Conservation (phyloP, 2,888 invertebrate genomes). For the Coremacera marginata region DNA sequence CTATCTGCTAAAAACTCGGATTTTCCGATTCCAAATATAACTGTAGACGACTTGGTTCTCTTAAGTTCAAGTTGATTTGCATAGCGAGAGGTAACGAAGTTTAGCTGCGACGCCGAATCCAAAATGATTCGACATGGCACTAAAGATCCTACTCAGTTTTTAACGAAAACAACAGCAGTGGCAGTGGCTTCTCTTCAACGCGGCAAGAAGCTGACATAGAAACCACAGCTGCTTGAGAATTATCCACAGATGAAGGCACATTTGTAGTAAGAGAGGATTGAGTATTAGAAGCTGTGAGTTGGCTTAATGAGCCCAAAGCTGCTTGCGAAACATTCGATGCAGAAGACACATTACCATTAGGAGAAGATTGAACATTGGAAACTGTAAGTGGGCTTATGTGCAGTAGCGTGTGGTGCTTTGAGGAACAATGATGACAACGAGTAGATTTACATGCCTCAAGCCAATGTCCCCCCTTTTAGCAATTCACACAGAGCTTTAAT, state of each 20-base stretch:
- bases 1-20: constrained; percentile 29
- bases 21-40: constrained; percentile 40
- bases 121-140: constrained; percentile 27
- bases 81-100: constrained; percentile 28
- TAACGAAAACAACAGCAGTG: neutral
- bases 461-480: constrained; percentile 40
- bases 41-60: neutral
- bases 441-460: constrained; percentile 42
- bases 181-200: neutral
- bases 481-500: constrained; percentile 45
- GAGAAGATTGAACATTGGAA: no score
- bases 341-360: no score
- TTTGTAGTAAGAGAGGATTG: no score
- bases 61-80: constrained; percentile 30
- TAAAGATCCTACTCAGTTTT: constrained; percentile 7
- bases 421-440: constrained; percentile 39
- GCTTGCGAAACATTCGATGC: neutral
- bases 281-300: no score
- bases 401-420: constrained; percentile 44
- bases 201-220: constrained; percentile 21
- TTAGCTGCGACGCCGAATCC: constrained; percentile 33
- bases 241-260: no score
- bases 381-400: constrained; percentile 19
- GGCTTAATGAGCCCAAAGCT: neutral
- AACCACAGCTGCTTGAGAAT: neutral